phyloP scores from a whole-genome alignment of 2,888 invertebrate genomes.

The Atethmia centrago region DNA sequence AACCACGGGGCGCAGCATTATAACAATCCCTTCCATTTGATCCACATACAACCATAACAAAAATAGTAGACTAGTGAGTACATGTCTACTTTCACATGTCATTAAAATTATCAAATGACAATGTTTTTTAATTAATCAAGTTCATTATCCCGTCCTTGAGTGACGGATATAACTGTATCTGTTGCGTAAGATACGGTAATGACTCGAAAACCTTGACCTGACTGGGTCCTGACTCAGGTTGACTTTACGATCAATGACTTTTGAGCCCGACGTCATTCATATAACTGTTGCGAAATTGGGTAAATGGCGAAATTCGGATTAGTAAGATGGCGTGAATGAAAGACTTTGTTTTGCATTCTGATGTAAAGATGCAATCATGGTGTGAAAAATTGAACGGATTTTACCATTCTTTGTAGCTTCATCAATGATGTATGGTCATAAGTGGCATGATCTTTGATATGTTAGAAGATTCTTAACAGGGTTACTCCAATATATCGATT shows the following conservation, averaged over 20 bases:
- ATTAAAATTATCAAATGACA: neutral
- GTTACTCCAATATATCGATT: neutral
- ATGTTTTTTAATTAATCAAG: slow-evolving; percentile 13
- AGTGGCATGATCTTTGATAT: neutral
- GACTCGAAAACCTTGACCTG: slow-evolving; percentile 58
- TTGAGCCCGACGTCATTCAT: slow-evolving; percentile 34
- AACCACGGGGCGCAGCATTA: no score
- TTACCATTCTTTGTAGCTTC: neutral
- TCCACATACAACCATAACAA: neutral
- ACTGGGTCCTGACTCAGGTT: slow-evolving; percentile 53
- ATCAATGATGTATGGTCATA: neutral
- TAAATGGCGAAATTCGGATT: slow-evolving; percentile 17
- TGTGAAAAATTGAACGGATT: neutral
- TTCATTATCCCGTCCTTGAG: slow-evolving; percentile 44
- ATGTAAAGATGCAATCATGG: neutral
- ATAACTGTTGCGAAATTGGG: slow-evolving; percentile 30
- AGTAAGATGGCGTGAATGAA: slow-evolving; percentile 8
- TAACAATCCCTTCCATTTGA: neutral
- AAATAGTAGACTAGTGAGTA: no score
- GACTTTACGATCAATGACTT: slow-evolving; percentile 52
- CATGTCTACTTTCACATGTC: neutral
- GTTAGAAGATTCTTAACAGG: neutral
- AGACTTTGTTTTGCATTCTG: slow-evolving; percentile 1
- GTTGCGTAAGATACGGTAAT: slow-evolving; percentile 56
- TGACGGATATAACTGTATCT: slow-evolving; percentile 44